Evolutionary conservation across 1,140 invertebrate species (phyloP), one percentile per base, ranked within the genome.

Genomic region (Drosophila burlai): DNA sequence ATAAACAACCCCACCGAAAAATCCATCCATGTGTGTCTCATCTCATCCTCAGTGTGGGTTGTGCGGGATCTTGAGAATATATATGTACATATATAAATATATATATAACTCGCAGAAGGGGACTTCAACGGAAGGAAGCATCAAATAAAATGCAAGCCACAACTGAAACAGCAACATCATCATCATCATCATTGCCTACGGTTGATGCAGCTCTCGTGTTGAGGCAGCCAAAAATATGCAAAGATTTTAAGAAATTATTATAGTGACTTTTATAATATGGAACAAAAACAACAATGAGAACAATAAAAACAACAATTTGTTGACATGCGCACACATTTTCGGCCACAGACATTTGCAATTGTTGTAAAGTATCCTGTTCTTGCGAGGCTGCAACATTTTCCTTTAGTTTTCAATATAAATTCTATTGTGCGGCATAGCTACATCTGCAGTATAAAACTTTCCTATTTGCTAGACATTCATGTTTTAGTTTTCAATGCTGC

Each of bases 1-100:
- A 89, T 89, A 89, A 89, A 89, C 84, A 87, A 87, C 84, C 84
- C 84, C 81, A 83, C 84, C 84, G 58, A 84, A 89, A 81, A 83
- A 78, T 78, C 75, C 66, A 29, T 79, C 65, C 75, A 69, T 69
- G 64, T 77, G 74, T 69, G 72, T 58, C 42, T 26, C 49, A 55
- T 55, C 52, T 38, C 50, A 10, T 60, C 29, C 38, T 26, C n/a
- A n/a, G 34, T 69, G 65, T 78, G 65, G 65, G 46, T 79, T 45
- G 55, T 57, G 36, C 54, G 54, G 36, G 54, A 67, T 55, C 49
- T 68, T 71, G 63, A 47, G 38, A 54, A 24, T 18, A 29, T 38
- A 47, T 50, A 46, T 15, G 18, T 40, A 9, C 3, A 34, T 62
- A 45, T 31, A 47, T 45, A 46, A 21, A 13, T 60, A 76, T 31